phyloP scores from a whole-genome alignment of 2,797 vertebrate species.

The Coregonus ussuriensis region DNA sequence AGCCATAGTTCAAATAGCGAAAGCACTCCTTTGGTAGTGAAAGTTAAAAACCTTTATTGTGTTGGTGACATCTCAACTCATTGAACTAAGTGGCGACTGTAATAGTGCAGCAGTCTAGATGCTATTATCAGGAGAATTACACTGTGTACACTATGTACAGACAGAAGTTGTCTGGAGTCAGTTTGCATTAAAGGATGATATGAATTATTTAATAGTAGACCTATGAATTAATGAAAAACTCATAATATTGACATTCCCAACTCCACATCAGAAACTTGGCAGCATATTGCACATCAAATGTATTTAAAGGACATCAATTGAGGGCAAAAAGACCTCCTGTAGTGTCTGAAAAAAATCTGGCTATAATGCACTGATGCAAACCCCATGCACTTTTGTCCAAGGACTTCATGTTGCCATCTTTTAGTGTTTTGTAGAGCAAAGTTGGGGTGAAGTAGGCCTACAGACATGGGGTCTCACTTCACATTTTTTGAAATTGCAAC shows the following conservation, averaged over 20 bases:
- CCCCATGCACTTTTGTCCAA: background rate
- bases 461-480: background rate
- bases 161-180: background rate
- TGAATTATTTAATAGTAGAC: background rate
- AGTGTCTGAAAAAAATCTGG: background rate
- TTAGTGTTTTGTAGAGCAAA: background rate
- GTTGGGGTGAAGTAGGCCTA: background rate
- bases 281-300: slow-evolving; percentile 4
- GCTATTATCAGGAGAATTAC: background rate
- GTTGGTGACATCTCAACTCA: background rate
- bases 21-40: background rate
- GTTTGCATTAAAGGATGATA: background rate
- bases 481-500: background rate
- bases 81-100: background rate
- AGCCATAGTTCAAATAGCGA: no score
- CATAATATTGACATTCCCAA: slow-evolving; percentile 13
- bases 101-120: background rate
- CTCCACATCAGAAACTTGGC: background rate
- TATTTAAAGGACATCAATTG: background rate
- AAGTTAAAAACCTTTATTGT: background rate
- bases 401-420: background rate
- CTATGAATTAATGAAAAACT: background rate
- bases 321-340: background rate
- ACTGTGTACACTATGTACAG: background rate
- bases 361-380: background rate